Evolutionary conservation across 2,888 invertebrate species (phyloP), one percentile per base, ranked within the genome.

Genomic region (Dasysyrphus albostriatus): DNA sequence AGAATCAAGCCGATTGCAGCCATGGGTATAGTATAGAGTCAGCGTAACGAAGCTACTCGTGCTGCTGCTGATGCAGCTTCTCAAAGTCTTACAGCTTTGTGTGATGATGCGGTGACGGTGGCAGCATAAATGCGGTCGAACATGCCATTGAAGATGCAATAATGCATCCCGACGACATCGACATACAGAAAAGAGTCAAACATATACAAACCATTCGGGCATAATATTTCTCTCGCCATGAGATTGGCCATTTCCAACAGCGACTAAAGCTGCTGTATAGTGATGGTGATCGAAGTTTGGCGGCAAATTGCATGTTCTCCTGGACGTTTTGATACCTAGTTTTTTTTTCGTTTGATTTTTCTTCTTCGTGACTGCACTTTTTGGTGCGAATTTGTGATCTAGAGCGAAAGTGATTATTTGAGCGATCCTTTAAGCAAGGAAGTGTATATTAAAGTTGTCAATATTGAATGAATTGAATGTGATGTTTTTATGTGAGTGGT

Each of bases 321-420:
- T 63, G 82, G 76, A 72, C 65, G 12, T 29, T 39, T n/a, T 14
- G 49, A 34, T 37, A 54, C 70, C 37, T 54, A 32, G 3, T 32
- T 12, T 49, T 3, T 7, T n/a, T 12, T n/a, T 54, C 14, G n/a
- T 37, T 34, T n/a, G 58, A 56, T 47, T 61, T 63, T 32, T 32
- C 32, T 47, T 49, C 39, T 24, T 39, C 47, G 59, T 70, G 70
- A 49, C 49, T 67, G 84, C 51, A 65, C 65, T 58, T 73, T 81
- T 75, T 77, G 78, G 82, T 78, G 78, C 65, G 82, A 74, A 87
- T 74, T 74, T 82, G 74, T 78, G 82, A 82, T 82, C 81, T 87
- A 37, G 78, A 87, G 84, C 84, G 84, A 85, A 85, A 85, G 84
- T 85, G 76, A 85, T 81, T 73, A 67, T 76, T 76, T 80, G 83